Evolutionary conservation across 2,888 invertebrate species (phyloP).

Genomic region (Pogonocherus hispidulus): DNA sequence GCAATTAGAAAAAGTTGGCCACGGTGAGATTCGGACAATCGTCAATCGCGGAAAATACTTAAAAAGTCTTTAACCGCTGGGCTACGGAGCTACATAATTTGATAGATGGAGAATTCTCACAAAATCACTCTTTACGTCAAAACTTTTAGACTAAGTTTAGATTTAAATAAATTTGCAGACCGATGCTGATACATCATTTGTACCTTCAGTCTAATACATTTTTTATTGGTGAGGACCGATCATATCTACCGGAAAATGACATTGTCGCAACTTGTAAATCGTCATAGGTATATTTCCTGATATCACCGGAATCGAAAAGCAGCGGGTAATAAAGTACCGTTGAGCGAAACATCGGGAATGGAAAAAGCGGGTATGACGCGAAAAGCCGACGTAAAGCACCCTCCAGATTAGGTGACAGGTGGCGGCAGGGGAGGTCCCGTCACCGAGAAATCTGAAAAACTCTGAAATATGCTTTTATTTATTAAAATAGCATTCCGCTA

Average conservation of each 20-base stretch:
- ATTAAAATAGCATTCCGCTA: slow-evolving; percentile 49
- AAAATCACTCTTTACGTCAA: too few relatives aligned
- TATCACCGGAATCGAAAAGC: neutral
- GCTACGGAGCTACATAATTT: too few relatives aligned
- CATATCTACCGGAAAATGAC: neutral
- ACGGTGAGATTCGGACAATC: too few relatives aligned
- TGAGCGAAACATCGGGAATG: slow-evolving; percentile 10
- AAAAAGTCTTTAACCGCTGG: too few relatives aligned
- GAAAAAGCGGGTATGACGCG: slow-evolving; percentile 14
- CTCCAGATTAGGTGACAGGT: slow-evolving; percentile 40
- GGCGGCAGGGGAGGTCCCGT: slow-evolving; percentile 43
- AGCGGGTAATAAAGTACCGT: neutral
- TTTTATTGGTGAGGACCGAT: neutral
- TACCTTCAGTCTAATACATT: too few relatives aligned
- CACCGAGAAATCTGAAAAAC: slow-evolving; percentile 49
- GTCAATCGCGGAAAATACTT: too few relatives aligned
- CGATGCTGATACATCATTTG: too few relatives aligned
- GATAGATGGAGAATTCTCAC: too few relatives aligned
- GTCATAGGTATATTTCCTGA: neutral
- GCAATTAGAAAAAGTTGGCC: too few relatives aligned
- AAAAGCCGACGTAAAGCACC: slow-evolving; percentile 31
- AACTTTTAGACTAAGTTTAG: too few relatives aligned
- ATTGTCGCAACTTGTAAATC: neutral
- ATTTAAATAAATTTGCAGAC: too few relatives aligned
- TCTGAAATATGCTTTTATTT: slow-evolving; percentile 52